Conservation (phyloP, 2,888 invertebrate species). For the Xanthia icteritia region DNA sequence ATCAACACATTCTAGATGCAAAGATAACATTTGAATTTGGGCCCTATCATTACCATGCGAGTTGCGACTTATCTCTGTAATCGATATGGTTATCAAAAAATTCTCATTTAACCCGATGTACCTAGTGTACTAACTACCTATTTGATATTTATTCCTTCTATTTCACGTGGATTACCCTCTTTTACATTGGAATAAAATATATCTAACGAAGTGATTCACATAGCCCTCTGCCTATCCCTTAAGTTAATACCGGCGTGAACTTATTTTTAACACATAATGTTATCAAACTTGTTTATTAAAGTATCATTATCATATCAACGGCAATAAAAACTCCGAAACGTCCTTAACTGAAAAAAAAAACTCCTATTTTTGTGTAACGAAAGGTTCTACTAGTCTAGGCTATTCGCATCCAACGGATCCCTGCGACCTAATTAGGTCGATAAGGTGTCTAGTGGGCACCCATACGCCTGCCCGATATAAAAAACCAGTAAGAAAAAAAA, state of each 20-base stretch:
- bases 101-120: slow-evolving; percentile 16
- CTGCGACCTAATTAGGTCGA: slow-evolving; percentile 14
- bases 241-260: neutral
- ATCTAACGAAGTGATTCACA: no score
- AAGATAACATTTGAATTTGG: slow-evolving; percentile 72
- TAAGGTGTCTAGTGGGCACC: neutral
- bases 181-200: no score
- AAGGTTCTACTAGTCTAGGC: neutral
- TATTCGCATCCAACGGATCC: neutral
- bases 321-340: neutral
- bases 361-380: neutral
- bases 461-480: neutral
- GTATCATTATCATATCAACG: neutral
- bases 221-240: neutral
- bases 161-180: neutral
- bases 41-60: slow-evolving; percentile 58
- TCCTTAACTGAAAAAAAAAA: neutral
- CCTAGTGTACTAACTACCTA: neutral
- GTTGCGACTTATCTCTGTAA: slow-evolving; percentile 64
- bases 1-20: slow-evolving; percentile 67
- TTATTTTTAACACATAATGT: neutral
- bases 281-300: neutral
- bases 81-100: slow-evolving; percentile 70
- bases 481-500: neutral
- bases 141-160: neutral